phyloP scores from a whole-genome alignment of 2,797 vertebrate genomes.

The Scolopax rusticola region DNA sequence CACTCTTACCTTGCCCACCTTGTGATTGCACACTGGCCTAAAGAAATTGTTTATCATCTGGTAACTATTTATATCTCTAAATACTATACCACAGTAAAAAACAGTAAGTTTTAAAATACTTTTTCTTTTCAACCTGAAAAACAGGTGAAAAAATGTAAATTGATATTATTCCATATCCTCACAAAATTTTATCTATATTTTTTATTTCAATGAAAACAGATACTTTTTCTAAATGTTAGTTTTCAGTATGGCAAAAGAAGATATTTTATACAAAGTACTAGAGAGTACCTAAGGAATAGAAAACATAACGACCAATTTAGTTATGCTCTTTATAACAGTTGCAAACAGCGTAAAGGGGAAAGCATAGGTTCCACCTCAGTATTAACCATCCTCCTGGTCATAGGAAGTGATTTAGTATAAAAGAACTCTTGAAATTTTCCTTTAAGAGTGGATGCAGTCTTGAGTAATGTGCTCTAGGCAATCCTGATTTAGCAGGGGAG shows the following conservation, averaged over 20 bases:
- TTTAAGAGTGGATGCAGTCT: neutral
- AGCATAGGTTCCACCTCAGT: rapidly evolving
- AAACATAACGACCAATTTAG: neutral
- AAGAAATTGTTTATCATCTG: neutral
- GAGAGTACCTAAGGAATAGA: neutral
- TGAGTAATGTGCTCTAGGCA: too few species aligned
- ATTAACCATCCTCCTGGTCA: neutral
- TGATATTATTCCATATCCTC: neutral
- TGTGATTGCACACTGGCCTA: neutral
- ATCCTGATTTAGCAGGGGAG: too few species aligned
- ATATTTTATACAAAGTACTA: neutral
- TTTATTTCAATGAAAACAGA: neutral
- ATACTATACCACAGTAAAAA: neutral
- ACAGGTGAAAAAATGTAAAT: neutral
- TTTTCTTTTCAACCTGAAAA: neutral
- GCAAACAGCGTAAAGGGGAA: neutral
- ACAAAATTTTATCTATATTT: neutral
- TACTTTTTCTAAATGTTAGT: neutral
- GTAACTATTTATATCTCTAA: neutral
- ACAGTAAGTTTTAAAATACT: rapidly evolving
- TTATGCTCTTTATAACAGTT: neutral
- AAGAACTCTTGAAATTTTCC: neutral
- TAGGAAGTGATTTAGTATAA: neutral
- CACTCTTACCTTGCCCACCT: neutral
- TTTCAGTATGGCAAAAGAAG: neutral